Evolutionary conservation across 2,113 vertebrate genomes (phyloP).

Genomic region (Tupaia tana): DNA sequence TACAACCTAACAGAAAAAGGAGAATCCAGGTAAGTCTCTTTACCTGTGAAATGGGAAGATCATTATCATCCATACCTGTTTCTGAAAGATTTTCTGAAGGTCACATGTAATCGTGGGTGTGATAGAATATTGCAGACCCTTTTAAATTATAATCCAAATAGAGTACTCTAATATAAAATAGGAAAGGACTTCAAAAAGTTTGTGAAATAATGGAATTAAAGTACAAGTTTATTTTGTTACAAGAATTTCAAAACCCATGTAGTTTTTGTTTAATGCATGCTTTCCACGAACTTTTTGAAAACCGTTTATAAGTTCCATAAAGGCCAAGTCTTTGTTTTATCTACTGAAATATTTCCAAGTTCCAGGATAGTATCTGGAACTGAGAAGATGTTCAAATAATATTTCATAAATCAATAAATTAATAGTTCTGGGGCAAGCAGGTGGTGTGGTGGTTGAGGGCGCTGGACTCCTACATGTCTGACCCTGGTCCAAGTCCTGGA

Average conservation of each 20-base stretch:
- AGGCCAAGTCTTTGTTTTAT: background rate
- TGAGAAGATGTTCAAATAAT: background rate
- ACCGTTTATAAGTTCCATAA: background rate
- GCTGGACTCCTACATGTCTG: no score
- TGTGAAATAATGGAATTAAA: no score
- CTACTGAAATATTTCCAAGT: background rate
- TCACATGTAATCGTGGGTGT: background rate
- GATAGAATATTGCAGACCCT: background rate
- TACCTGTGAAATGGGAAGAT: background rate
- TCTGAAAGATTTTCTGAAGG: background rate
- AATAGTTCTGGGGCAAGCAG: background rate
- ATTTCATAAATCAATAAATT: background rate
- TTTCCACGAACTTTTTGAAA: no score
- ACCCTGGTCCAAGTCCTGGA: no score
- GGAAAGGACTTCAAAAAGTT: no score
- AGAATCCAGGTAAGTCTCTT: slow-evolving; percentile 2
- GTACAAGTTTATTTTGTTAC: no score
- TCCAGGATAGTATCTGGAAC: background rate
- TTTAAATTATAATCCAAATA: slow-evolving; percentile 27
- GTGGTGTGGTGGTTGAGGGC: no score
- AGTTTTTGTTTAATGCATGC: no score
- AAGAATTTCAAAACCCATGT: no score
- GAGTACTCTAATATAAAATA: background rate
- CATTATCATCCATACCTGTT: background rate
- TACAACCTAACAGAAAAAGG: background rate